Conservation (phyloP, 1,140 invertebrate genomes). For the Mamestra configurata region DNA sequence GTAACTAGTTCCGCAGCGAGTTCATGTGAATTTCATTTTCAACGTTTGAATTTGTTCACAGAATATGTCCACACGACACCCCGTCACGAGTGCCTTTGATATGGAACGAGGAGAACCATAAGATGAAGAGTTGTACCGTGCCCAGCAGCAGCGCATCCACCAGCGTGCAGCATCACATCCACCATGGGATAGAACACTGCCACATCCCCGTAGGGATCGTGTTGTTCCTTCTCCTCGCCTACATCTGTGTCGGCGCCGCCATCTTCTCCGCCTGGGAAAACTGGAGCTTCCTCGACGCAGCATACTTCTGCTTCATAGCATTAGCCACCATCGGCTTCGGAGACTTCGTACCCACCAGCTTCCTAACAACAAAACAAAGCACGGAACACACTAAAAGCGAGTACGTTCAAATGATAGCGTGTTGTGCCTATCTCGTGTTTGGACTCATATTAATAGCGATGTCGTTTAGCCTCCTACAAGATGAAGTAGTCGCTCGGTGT, state of each 20-base stretch:
- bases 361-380: conserved; percentile 77
- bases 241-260: conserved; percentile 92
- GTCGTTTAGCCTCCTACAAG: conserved; percentile 97
- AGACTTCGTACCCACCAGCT: conserved; percentile 92
- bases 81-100: conserved; percentile 92
- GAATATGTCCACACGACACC: conserved; percentile 90
- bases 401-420: conserved; percentile 93
- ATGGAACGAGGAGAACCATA: conserved; percentile 84
- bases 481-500: conserved; percentile 94
- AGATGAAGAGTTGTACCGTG: conserved; percentile 76
- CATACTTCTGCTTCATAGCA: conserved; percentile 96
- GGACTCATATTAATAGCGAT: conserved; percentile 97
- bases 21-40: conserved; percentile 22
- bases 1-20: not conserved
- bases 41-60: conserved; percentile 71
- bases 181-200: conserved; percentile 82
- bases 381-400: conserved; percentile 89
- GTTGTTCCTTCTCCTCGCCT: conserved; percentile 90
- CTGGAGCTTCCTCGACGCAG: conserved; percentile 94
- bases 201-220: conserved; percentile 92
- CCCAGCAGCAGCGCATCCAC: conserved; percentile 73
- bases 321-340: conserved; percentile 96
- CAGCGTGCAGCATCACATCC: conserved; percentile 72
- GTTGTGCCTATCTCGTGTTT: conserved; percentile 95
- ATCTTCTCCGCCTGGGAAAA: conserved; percentile 92